Evolutionary conservation across 2,888 invertebrate species (phyloP).

Genomic region (Tineola bisselliella): DNA sequence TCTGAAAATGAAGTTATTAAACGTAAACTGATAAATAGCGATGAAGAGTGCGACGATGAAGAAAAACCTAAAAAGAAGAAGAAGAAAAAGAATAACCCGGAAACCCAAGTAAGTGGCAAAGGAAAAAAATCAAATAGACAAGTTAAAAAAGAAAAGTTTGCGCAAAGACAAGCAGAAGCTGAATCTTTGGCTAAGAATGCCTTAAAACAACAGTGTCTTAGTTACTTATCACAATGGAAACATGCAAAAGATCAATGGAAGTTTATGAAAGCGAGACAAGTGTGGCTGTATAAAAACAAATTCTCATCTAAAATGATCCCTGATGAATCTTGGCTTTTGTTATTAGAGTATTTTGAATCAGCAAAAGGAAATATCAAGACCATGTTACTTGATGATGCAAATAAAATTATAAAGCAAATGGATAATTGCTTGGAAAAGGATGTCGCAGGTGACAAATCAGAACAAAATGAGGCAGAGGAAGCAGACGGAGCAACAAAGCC

Average conservation of each 20-base stretch:
- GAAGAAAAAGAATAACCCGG: constrained; percentile 36
- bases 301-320: constrained; percentile 70
- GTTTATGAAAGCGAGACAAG: constrained; percentile 80
- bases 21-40: constrained; percentile 22
- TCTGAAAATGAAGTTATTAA: not conserved
- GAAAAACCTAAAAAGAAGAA: constrained; percentile 39
- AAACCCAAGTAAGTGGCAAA: constrained; percentile 35
- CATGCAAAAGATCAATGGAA: constrained; percentile 77
- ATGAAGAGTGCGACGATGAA: constrained; percentile 36
- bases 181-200: constrained; percentile 62
- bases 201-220: constrained; percentile 69
- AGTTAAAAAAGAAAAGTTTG: constrained; percentile 71
- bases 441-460: constrained; percentile 23
- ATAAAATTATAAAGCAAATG: constrained; percentile 71
- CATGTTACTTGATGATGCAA: constrained; percentile 70
- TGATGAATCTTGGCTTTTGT: constrained; percentile 70
- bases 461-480: constrained; percentile 28
- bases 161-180: constrained; percentile 63
- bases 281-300: constrained; percentile 78
- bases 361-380: constrained; percentile 74
- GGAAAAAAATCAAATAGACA: constrained; percentile 71
- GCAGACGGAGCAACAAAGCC: constrained; percentile 34
- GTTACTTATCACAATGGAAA: constrained; percentile 79
- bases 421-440: constrained; percentile 62
- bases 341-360: constrained; percentile 77